Evolutionary conservation across 2,113 vertebrate species (phyloP).

Genomic region (Notarius quadriscutis): DNA sequence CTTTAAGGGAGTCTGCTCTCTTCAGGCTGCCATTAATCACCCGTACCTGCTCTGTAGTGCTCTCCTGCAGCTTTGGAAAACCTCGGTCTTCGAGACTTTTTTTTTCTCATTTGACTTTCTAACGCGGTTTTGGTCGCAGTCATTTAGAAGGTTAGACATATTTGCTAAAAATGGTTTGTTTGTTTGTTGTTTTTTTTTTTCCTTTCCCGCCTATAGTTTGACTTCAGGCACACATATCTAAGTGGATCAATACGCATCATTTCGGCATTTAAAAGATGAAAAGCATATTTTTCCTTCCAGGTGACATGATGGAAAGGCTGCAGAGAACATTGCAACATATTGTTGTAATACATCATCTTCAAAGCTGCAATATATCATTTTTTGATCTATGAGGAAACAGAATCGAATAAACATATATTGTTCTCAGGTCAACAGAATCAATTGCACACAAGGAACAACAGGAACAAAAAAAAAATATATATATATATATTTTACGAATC

Average conservation of each 20-base stretch:
- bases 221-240: conserved; percentile 1
- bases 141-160: conserved; percentile 4
- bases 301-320: background rate
- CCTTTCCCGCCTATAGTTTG: background rate
- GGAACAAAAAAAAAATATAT: background rate
- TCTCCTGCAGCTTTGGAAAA: conserved; percentile 64
- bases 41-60: conserved; percentile 61
- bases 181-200: background rate
- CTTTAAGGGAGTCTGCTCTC: conserved; percentile 65
- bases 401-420: conserved; percentile 14
- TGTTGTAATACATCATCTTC: conserved; percentile 30
- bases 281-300: background rate
- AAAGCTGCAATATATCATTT: background rate
- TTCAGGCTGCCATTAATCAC: conserved; percentile 72
- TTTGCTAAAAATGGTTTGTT: conserved; percentile 10
- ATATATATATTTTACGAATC: background rate
- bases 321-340: background rate
- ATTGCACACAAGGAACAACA: background rate
- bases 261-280: background rate
- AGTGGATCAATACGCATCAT: conserved; percentile 26
- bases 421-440: background rate
- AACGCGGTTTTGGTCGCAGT: conserved; percentile 11
- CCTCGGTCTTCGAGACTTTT: conserved; percentile 67
- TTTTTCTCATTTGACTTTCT: conserved; percentile 70
- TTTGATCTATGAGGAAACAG: background rate